Evolutionary conservation across 2,888 invertebrate species (phyloP).

Genomic region (Diarsia brunnea): DNA sequence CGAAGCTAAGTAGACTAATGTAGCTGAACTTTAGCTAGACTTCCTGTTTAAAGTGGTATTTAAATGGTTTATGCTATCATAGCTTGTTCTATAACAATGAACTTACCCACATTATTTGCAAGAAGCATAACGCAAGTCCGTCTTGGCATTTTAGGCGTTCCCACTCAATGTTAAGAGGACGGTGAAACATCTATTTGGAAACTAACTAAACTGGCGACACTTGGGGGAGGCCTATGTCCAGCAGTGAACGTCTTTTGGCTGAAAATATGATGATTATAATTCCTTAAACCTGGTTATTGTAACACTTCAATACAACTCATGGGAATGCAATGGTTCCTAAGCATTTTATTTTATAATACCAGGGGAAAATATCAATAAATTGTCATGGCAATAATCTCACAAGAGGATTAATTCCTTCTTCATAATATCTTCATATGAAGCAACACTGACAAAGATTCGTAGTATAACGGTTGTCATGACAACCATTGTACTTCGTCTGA

Average conservation of each 20-base stretch:
- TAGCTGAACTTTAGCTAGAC: conserved; percentile 19
- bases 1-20: conserved; percentile 9
- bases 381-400: background rate
- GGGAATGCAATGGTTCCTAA: background rate
- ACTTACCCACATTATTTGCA: background rate
- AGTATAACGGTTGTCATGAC: background rate
- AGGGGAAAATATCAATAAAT: background rate
- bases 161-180: background rate
- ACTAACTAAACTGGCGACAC: too few species aligned
- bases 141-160: background rate
- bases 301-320: too few species aligned
- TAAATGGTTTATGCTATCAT: background rate
- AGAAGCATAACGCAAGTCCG: background rate
- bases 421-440: background rate
- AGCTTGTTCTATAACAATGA: background rate
- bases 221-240: too few species aligned
- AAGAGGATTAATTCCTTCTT: background rate
- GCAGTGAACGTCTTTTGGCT: too few species aligned
- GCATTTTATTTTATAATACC: background rate
- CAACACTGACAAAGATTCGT: background rate
- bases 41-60: conserved; percentile 3
- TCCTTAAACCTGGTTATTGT: background rate
- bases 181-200: background rate
- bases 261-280: too few species aligned
- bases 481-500: background rate